Evolutionary conservation across 1,140 invertebrate genomes (phyloP).

Genomic region (Dendrolimus kikuchii): DNA sequence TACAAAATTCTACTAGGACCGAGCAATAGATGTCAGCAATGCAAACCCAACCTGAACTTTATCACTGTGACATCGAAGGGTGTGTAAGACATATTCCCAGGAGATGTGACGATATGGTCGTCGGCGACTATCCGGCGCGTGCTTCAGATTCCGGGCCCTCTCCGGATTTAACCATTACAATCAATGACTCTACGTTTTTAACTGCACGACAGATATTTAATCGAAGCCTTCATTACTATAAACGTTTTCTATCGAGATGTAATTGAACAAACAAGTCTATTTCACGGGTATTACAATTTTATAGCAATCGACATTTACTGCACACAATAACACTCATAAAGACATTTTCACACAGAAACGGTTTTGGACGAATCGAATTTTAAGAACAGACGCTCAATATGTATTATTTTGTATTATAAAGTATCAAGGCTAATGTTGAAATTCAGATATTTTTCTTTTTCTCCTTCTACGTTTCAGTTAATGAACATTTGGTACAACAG

Average conservation of each 20-base stretch:
- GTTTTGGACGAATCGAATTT: no score
- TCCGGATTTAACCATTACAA: constrained; percentile 62
- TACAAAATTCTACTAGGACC: constrained; percentile 23
- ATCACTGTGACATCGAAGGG: constrained; percentile 17
- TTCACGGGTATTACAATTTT: constrained; percentile 41
- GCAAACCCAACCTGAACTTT: constrained; percentile 1
- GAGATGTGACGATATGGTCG: constrained; percentile 64
- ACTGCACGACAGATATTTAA: constrained; percentile 39
- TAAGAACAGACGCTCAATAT: no score
- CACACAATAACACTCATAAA: neutral
- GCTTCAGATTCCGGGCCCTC: constrained; percentile 53
- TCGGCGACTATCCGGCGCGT: constrained; percentile 52
- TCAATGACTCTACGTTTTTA: constrained; percentile 62
- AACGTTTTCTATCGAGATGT: constrained; percentile 53
- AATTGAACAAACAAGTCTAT: constrained; percentile 51
- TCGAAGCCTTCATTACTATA: constrained; percentile 59
- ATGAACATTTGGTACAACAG: no score
- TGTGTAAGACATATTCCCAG: constrained; percentile 29
- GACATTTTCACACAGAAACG: no score
- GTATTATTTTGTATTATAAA: no score
- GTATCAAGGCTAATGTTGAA: no score
- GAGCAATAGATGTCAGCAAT: constrained; percentile 34
- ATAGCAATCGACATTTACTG: constrained; percentile 23
- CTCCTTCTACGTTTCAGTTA: no score
- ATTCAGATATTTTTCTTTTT: no score